These are phyloP conservation scores for Petrolisthes cinctipes DNA, from an alignment of 2,888 invertebrate genomes.

Conservation along the genomic window DNA sequence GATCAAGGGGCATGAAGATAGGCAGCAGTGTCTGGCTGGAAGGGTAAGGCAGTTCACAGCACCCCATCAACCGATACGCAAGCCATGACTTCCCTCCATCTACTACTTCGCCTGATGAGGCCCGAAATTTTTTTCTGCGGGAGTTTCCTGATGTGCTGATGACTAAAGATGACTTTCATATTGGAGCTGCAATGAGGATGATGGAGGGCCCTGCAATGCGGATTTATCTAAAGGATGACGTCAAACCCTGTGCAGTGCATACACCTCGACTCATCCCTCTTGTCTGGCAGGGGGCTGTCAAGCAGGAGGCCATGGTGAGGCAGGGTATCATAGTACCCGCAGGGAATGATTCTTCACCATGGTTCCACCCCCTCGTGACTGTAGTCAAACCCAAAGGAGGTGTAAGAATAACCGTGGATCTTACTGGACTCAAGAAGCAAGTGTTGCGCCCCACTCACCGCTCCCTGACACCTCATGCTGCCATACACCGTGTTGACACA, in stretches of 20 bases:
- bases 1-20: too few relatives aligned
- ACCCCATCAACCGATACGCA: too few relatives aligned
- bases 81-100: not conserved
- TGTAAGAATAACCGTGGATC: conserved; percentile 23
- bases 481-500: not conserved
- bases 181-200: not conserved
- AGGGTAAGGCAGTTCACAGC: not conserved
- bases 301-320: not conserved
- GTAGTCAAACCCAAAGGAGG: conserved; percentile 21
- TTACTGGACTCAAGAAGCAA: not conserved
- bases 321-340: not conserved
- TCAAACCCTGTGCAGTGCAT: not conserved
- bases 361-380: conserved; percentile 3
- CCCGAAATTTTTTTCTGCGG: not conserved
- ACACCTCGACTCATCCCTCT: not conserved
- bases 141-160: not conserved
- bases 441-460: conserved; percentile 3
- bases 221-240: not conserved
- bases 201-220: not conserved
- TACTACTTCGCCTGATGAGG: too few relatives aligned
- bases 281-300: not conserved
- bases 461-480: not conserved
- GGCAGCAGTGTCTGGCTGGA: too few relatives aligned
- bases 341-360: not conserved
- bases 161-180: not conserved